phyloP scores from a whole-genome alignment of 2,113 vertebrate species.

The Struthidea cinerea region DNA sequence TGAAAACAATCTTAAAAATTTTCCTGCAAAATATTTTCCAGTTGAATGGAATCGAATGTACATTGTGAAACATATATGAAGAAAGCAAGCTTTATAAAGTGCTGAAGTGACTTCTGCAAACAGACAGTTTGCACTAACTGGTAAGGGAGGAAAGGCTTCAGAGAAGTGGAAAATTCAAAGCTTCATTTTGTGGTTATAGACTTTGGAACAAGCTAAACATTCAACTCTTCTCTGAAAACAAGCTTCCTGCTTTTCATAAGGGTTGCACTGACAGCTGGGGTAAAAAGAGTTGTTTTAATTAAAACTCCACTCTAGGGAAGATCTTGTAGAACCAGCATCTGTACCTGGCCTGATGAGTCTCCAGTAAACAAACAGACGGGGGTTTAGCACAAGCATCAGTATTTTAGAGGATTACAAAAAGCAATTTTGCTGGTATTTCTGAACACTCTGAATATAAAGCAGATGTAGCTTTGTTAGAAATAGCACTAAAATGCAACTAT shows the following conservation, averaged over 20 bases:
- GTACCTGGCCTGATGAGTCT: slow-evolving; percentile 44
- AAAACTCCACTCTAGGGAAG: slow-evolving; percentile 55
- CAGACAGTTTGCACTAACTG: not conserved
- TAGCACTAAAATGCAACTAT: not conserved
- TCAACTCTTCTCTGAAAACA: not conserved
- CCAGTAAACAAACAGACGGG: slow-evolving; percentile 28
- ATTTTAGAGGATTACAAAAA: slow-evolving; percentile 13
- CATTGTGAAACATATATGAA: not conserved
- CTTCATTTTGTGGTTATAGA: slow-evolving; percentile 5
- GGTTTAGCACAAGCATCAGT: not conserved
- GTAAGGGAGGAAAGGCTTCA: not conserved
- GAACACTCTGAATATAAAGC: slow-evolving; percentile 15
- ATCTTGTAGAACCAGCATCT: slow-evolving; percentile 46
- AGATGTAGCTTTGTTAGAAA: not conserved
- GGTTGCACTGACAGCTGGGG: slow-evolving; percentile 21
- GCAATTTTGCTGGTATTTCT: slow-evolving; percentile 13
- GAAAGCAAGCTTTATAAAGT: not conserved
- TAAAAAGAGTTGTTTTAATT: slow-evolving; percentile 59
- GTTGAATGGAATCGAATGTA: not conserved
- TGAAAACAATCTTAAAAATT: not conserved
- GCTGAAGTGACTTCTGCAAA: not conserved
- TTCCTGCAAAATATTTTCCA: not conserved
- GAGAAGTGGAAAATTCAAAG: not conserved
- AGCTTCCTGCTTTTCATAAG: slow-evolving; percentile 1
- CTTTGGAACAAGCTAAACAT: not conserved